phyloP scores from a whole-genome alignment of 1,140 invertebrate genomes.

The Trichonephila clavata region DNA sequence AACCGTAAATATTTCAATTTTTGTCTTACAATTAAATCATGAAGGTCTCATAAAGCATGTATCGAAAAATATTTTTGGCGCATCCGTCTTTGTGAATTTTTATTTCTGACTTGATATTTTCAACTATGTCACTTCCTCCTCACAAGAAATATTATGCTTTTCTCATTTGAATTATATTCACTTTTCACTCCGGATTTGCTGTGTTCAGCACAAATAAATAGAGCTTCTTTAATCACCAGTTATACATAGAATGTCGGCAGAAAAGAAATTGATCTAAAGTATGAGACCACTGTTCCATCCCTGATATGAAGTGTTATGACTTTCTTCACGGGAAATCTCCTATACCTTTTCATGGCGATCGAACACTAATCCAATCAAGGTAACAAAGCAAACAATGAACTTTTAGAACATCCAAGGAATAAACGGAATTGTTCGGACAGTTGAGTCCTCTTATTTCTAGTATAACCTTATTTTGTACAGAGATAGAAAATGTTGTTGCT shows the following conservation, averaged over 20 bases:
- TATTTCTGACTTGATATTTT: too few species aligned
- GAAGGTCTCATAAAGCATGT: too few species aligned
- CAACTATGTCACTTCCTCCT: neutral
- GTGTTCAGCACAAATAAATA: neutral
- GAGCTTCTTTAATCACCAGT: neutral
- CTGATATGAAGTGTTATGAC: conserved; percentile 16
- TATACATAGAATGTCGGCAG: neutral
- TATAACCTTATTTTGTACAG: neutral
- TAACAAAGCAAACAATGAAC: conserved; percentile 21
- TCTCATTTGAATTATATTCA: neutral
- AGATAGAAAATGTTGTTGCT: neutral
- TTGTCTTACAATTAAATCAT: too few species aligned
- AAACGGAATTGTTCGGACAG: neutral
- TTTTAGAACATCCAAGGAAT: neutral
- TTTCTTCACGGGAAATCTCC: neutral
- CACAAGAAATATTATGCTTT: neutral
- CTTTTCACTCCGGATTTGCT: neutral
- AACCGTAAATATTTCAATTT: too few species aligned
- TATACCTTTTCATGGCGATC: neutral
- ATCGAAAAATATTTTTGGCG: too few species aligned
- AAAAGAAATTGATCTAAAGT: neutral
- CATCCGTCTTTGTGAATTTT: too few species aligned
- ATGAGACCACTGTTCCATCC: neutral
- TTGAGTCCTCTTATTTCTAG: neutral
- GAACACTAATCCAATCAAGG: conserved; percentile 24